These are phyloP conservation scores for Anoplopoma fimbria DNA, from an alignment of 2,113 vertebrate species.

Conservation along the genomic window DNA sequence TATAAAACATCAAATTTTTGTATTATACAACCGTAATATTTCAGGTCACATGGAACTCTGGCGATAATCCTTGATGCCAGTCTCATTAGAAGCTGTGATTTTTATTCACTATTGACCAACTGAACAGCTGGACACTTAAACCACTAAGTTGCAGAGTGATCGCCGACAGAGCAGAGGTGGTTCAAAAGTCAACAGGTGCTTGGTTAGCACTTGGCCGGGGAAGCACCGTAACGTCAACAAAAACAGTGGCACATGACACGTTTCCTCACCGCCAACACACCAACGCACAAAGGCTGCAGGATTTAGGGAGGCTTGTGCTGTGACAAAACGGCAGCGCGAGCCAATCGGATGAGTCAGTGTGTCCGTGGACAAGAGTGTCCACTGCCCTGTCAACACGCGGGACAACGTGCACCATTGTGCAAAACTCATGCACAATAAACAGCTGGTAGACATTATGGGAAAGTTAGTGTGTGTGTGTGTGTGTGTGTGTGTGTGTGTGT, in stretches of 20 bases:
- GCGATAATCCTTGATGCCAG: neutral
- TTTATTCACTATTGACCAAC: neutral
- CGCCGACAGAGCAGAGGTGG: neutral
- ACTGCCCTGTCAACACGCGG: neutral
- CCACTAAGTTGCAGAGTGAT: neutral
- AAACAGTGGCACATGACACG: constrained; percentile 34
- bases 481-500: constrained; percentile 9
- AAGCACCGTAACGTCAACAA: constrained; percentile 20
- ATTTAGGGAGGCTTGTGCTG: constrained; percentile 37
- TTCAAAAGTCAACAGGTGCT: constrained; percentile 54
- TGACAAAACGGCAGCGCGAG: constrained; percentile 52
- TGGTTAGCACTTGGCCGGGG: constrained; percentile 19
- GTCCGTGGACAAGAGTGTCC: neutral
- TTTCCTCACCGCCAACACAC: constrained; percentile 17
- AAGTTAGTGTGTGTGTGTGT: constrained; percentile 9
- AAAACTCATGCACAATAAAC: constrained; percentile 30
- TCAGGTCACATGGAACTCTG: neutral
- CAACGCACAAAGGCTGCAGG: constrained; percentile 28
- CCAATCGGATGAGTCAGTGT: constrained; percentile 13
- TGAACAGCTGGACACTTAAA: neutral
- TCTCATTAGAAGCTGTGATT: neutral
- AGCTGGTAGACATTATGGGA: constrained; percentile 23
- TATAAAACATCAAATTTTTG: neutral
- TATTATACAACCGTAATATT: neutral
- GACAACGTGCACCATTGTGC: constrained; percentile 12